Evolutionary conservation across 2,888 invertebrate species (phyloP), one percentile per base, ranked within the genome.

Genomic region (Eupithecia insigniata): DNA sequence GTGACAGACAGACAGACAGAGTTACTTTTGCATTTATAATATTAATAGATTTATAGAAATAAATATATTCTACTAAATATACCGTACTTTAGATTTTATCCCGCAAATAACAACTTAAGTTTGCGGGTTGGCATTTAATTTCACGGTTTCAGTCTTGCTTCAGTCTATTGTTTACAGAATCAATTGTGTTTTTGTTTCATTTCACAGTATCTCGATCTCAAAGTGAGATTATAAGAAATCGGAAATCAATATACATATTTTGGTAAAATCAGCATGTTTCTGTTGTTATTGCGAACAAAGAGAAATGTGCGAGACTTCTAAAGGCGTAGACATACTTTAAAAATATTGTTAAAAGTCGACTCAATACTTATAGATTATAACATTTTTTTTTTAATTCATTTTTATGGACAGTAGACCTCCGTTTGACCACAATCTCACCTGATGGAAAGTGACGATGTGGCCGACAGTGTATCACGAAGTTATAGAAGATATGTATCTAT

Each of bases 191-290:
- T 26, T 26, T 55, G 55, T 55, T 55, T 55, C 12, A 55, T 55
- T 55, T 55, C 26, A 55, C 55, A 26, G 55, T 14, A 12, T 26
- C 55, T 55, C 26, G 55, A 12, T 55, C 55, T 14, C 26, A 55
- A n/a, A 12, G 55, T 14, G 26, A 55, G 26, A 12, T 22, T n/a
- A 55, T 55, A 55, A 55, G n/a, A 55, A 26, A 55, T 55, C 14
- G 55, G 26, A 26, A 22, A 55, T 55, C 26, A 55, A 55, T 55
- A 62, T 62, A 62, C 34, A 34, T 62, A 34, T 62, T 61, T 55
- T 34, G 61, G 32, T 34, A 34, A 61, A 61, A 62, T 62, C 32
- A n/a, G 3, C 14, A 62, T 34, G n/a, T 62, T 62, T 62, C 61
- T 34, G 34, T 32, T 60, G 60, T 12, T 60, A 30, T 60, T 32